Evolutionary conservation across 2,797 vertebrate genomes (phyloP).

Genomic region (Alca torda): DNA sequence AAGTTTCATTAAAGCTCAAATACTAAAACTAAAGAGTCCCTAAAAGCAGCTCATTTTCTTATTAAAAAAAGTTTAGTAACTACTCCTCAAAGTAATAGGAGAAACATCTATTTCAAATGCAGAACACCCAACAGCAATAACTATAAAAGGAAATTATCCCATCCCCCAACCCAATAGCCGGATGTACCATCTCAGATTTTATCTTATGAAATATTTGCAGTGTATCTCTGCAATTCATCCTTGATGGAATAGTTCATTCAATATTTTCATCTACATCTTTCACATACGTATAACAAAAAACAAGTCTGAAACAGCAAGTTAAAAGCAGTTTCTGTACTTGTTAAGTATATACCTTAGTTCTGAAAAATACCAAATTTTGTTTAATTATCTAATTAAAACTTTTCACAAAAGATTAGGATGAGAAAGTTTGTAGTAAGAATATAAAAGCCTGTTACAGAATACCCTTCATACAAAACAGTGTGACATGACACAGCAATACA

Average conservation of each 20-base stretch:
- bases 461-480: background rate
- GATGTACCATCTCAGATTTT: background rate
- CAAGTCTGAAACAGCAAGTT: background rate
- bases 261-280: background rate
- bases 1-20: background rate
- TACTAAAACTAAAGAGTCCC: background rate
- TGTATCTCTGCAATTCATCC: background rate
- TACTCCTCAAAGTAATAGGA: background rate
- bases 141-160: background rate
- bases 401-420: background rate
- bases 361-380: background rate
- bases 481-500: background rate
- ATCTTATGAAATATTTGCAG: background rate
- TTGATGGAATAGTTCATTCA: background rate
- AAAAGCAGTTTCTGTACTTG: background rate
- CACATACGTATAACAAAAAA: background rate
- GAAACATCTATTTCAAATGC: background rate
- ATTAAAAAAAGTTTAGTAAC: background rate
- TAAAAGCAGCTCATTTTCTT: background rate
- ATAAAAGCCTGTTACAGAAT: background rate
- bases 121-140: background rate
- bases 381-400: background rate
- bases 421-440: background rate
- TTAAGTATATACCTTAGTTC: background rate
- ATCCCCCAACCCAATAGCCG: background rate